Base-by-base conservation (phyloP, 2,888 invertebrate species). In the Pristionchus mayeri region DNA sequence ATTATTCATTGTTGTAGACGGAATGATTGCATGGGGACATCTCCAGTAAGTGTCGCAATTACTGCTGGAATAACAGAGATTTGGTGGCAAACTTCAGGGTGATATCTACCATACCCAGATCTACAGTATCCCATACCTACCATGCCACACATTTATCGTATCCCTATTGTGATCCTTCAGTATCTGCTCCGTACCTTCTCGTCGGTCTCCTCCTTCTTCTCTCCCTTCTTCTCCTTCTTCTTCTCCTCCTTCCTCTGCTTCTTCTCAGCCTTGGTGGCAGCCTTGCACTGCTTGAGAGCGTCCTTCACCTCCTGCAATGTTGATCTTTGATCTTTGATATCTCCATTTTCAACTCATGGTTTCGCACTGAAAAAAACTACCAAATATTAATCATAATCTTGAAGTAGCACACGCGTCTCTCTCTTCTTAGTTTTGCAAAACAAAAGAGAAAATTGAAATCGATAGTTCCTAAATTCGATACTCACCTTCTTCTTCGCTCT, bases 251-350 rank as follows among this genome's bases (percentile, higher is more conserved):
- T 79, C n/a, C 37, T 2, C 34, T 34, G 37, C 37, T 79, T 79
- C 37, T 79, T 79, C 54, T 79, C 79, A 13, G 50, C 54, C 79
- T 79, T 79, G 11, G 34, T 11, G 24, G 34, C 79, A 13, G 54
- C 16, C 54, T 79, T 79, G 79, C 79, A 79, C 54, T 79, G 52
- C 24, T 79, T 79, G 24, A 79, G 52, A 2, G 79, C 79, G 37
- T 79, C 79, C 37, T 79, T 79, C 79, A 79, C 52, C 52, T 79
- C 79, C 79, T 79, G n/a, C 0, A 79, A 54, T n/a, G n/a, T n/a
- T n/a, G n/a, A n/a, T n/a, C n/a, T n/a, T n/a, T n/a, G n/a, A n/a
- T n/a, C n/a, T n/a, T n/a, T n/a, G n/a, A 76, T 37, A 40, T 27
- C 21, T 75, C 18, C 30, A 24, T 11, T 3, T n/a, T n/a, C n/a